Evolutionary conservation across 2,888 invertebrate genomes (phyloP).

Genomic region (Atethmia centrago): DNA sequence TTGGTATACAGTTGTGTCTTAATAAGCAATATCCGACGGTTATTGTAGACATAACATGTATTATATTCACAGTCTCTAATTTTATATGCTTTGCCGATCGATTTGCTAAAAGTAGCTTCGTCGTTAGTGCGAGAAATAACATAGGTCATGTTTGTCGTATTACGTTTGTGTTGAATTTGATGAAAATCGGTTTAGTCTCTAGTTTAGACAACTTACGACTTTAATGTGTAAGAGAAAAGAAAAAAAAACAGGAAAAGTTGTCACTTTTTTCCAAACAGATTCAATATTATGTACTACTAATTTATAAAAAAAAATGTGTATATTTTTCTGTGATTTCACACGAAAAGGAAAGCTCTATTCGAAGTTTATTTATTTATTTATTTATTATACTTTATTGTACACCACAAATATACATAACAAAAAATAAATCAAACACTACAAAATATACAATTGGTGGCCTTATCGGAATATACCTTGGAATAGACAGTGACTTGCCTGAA

Average conservation of each 20-base stretch:
- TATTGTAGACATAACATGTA: conserved; percentile 7
- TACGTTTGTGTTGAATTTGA: not conserved
- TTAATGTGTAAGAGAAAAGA: not conserved
- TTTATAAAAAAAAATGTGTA: no score
- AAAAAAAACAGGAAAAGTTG: not conserved
- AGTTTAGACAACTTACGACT: not conserved
- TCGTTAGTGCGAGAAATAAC: not conserved
- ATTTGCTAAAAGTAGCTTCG: conserved; percentile 8
- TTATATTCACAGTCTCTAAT: not conserved
- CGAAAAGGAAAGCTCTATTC: no score
- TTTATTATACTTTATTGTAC: no score
- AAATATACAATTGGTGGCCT: no score
- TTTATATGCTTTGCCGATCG: not conserved
- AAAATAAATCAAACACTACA: no score
- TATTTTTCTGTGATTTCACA: no score
- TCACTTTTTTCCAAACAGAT: not conserved
- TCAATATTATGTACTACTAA: no score
- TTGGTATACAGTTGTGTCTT: not conserved
- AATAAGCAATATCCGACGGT: conserved; percentile 10
- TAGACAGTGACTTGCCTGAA: no score
- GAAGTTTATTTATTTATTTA: no score
- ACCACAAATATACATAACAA: no score
- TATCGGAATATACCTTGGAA: no score
- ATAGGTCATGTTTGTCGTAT: conserved; percentile 24
- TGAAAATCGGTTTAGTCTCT: not conserved